A percentile compares a stretch with the other conserved stretches of the same genome.
Evolutionary conservation across 2,888 invertebrate species (phyloP).

Genomic region (Galerucella nymphaeae): DNA sequence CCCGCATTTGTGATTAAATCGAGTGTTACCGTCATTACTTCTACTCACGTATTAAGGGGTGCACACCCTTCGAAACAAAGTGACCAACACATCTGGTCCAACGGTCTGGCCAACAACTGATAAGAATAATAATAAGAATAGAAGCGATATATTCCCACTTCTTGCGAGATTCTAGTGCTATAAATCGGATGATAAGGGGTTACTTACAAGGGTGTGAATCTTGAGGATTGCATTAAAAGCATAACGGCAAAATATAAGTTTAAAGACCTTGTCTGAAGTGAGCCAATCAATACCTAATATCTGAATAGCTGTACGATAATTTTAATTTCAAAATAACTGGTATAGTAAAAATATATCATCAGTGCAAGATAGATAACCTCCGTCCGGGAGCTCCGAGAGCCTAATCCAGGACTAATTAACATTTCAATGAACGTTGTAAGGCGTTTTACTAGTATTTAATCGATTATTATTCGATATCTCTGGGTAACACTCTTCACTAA

Average conservation of each 20-base stretch:
- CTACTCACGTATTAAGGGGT: constrained; percentile 27
- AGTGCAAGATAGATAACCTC: too few relatives aligned
- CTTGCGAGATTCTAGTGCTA: constrained; percentile 6
- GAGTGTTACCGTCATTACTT: constrained; percentile 28
- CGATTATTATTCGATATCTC: too few relatives aligned
- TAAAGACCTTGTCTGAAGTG: not conserved
- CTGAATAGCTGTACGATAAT: not conserved
- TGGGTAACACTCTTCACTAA: too few relatives aligned
- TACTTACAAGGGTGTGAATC: constrained; percentile 24
- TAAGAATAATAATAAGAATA: constrained; percentile 33
- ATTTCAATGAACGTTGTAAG: too few relatives aligned
- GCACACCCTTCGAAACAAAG: constrained; percentile 21
- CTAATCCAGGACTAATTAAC: too few relatives aligned
- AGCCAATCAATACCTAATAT: not conserved
- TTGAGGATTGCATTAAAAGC: not conserved
- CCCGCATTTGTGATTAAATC: constrained; percentile 18
- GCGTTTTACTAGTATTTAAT: too few relatives aligned
- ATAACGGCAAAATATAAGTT: constrained; percentile 6
- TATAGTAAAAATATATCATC: too few relatives aligned
- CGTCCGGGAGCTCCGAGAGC: too few relatives aligned
- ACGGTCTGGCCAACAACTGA: constrained; percentile 23
- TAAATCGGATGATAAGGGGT: constrained; percentile 24
- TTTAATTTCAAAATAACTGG: too few relatives aligned
- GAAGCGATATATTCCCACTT: constrained; percentile 22
- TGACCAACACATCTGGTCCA: constrained; percentile 28